phyloP scores from a whole-genome alignment of 2,797 vertebrate species.

The Periparus ater region DNA sequence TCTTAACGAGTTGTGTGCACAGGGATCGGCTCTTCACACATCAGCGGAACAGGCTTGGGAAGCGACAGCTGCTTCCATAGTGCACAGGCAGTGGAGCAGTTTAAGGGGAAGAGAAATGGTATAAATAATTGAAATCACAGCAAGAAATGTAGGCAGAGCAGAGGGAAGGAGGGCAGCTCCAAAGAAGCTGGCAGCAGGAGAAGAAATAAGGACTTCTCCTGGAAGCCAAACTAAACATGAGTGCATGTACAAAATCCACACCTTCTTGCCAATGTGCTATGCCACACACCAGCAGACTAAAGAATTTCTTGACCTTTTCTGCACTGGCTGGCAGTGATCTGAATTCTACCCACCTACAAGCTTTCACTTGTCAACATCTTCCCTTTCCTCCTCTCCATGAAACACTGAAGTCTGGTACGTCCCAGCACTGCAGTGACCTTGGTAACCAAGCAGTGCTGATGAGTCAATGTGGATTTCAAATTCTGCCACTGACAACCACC shows the following conservation, averaged over 20 bases:
- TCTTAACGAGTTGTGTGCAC: background rate
- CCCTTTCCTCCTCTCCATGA: background rate
- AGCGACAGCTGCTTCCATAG: background rate
- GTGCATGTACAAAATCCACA: background rate
- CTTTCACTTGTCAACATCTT: background rate
- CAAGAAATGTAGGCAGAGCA: conserved; percentile 13
- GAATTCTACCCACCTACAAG: background rate
- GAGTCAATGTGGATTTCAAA: background rate
- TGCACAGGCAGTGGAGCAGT: background rate
- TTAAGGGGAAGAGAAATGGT: conserved; percentile 30
- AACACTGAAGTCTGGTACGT: fast-evolving
- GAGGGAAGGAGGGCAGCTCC: background rate
- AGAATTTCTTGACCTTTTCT: background rate
- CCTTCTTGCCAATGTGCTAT: fast-evolving
- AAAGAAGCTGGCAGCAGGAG: conserved; percentile 14
- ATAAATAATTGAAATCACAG: conserved; percentile 51
- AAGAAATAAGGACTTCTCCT: background rate
- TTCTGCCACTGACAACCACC: background rate
- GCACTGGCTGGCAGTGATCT: background rate
- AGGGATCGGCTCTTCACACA: background rate
- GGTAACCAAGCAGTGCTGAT: background rate
- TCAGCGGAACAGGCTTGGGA: background rate
- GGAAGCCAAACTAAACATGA: background rate
- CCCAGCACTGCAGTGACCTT: background rate
- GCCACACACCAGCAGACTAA: background rate